Evolutionary conservation across 2,888 invertebrate genomes (phyloP).

Genomic region (Hirtodrosophila alboralis): DNA sequence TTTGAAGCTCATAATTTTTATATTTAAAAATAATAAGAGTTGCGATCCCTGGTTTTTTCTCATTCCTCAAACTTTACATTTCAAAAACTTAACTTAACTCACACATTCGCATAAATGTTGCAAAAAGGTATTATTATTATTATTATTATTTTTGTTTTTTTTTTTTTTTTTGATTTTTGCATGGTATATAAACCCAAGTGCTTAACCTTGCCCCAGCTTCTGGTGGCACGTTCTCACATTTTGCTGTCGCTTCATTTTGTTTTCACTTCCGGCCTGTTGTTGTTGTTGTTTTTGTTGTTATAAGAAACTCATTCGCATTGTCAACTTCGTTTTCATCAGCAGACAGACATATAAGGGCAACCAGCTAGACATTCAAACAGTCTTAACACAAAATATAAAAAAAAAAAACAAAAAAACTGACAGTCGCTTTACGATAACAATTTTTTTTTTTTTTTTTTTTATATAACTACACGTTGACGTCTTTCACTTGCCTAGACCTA

Average conservation of each 20-base stretch:
- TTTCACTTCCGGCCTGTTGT: conserved; percentile 44
- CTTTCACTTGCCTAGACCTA: conserved; percentile 34
- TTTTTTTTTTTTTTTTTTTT: conserved; percentile 39
- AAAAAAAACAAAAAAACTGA: conserved; percentile 57
- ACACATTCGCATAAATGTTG: conserved; percentile 53
- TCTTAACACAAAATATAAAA: too few relatives aligned
- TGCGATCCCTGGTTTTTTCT: too few relatives aligned
- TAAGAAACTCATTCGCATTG: conserved; percentile 78
- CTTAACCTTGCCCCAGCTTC: conserved; percentile 46
- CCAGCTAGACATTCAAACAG: conserved; percentile 11
- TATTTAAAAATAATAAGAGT: too few relatives aligned
- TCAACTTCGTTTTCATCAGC: conserved; percentile 78
- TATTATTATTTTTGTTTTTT: too few relatives aligned
- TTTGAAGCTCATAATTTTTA: too few relatives aligned
- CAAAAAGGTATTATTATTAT: too few relatives aligned
- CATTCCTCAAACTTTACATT: neutral
- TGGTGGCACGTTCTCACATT: conserved; percentile 72
- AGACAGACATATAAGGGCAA: conserved; percentile 32
- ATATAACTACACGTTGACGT: conserved; percentile 71
- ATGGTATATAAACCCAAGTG: conserved; percentile 45
- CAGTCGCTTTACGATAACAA: conserved; percentile 75
- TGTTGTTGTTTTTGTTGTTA: conserved; percentile 49
- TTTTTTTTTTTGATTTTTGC: conserved; percentile 19
- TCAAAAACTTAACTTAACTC: conserved; percentile 38
- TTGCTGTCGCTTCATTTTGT: conserved; percentile 78